Base-by-base conservation (phyloP, 2,113 vertebrate species). In the Rhagologus leucostigma region DNA sequence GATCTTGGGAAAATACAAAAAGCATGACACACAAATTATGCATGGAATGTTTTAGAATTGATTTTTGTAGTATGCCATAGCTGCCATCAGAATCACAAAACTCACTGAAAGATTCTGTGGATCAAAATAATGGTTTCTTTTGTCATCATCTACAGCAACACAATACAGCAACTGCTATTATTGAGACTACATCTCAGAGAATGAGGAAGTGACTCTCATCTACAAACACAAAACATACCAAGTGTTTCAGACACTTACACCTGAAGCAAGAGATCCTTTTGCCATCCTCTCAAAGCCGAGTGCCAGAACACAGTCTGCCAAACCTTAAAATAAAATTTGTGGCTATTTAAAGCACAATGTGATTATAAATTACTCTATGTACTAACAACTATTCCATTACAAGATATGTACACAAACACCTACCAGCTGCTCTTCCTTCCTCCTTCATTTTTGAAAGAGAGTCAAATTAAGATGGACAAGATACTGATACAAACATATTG, bases 201-300 rank as follows among this genome's bases (percentile, higher is more conserved):
- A 35, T 4, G 17, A 81, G 37, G 42, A 73, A 16, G 3, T 44
- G 6, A 22, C n/a, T 27, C 30, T 52, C 26, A 56, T 7, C 33
- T 23, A 39, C 0, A 2, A 67, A 50, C 30, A 55, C 6, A 49
- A 24, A 86, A 39, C 1, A 5, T 21, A 23, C 26, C 9, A 71
- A 63, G 42, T 6, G 14, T 70, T 91, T 83, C 75, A 60, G 55
- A 93, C 44, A 97, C 95, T 97, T 97, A 99, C 99, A 93, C 95
- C 96, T 19, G 39, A 0, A 41, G 33, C 6, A 93, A 99, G 32
- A 37, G 98, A 96, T 50, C 99, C 99, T 85, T 92, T 98, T 77
- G 98, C 97, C 99, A 99, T 99, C 97, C 98, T 99, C 96, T 99
- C 99, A 98, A 99, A 99, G 12, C 99, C 99, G 16, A 99, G 98